Percentiles rank a stretch among this genome's conserved stretches.
Conservation (phyloP, 2,113 vertebrate genomes). For the Neopipo cinnamomea region DNA sequence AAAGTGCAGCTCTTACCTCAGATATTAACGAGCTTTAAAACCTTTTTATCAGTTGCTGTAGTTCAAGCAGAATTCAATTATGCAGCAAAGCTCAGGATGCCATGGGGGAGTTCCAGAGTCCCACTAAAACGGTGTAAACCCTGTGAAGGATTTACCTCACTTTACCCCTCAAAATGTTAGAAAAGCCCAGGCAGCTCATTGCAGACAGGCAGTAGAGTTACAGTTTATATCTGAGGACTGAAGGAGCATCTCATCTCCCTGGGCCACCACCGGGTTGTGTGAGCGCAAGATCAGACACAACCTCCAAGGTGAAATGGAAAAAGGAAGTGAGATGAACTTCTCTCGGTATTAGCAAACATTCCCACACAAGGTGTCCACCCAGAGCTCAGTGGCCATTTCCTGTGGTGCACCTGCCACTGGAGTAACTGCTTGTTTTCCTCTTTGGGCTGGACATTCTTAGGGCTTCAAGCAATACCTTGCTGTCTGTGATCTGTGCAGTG, state of each 20-base stretch:
- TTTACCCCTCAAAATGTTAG: not conserved
- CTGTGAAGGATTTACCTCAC: not conserved
- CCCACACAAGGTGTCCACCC: not conserved
- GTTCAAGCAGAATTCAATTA: not conserved
- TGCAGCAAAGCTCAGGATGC: not conserved
- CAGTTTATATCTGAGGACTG: not conserved
- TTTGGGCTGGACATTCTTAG: not conserved
- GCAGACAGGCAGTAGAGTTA: not conserved
- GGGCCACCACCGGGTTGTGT: not conserved
- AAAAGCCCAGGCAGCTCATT: not conserved
- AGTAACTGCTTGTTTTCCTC: not conserved
- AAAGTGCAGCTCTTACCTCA: not conserved
- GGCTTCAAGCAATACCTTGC: not conserved
- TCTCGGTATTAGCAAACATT: not conserved
- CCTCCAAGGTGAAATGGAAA: not conserved
- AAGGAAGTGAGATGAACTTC: not conserved
- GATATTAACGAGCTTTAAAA: not conserved
- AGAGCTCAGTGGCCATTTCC: not conserved
- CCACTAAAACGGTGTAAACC: not conserved
- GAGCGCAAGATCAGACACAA: not conserved
- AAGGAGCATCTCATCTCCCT: not conserved
- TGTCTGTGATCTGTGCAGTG: fast-evolving
- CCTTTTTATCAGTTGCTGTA: not conserved
- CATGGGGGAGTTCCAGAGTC: not conserved
- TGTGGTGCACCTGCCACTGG: not conserved